A percentile compares a stretch with the other conserved stretches of the same genome.
These are phyloP conservation scores for Bovichtus diacanthus DNA, from an alignment of 2,797 vertebrate genomes.

Conservation along the genomic window DNA sequence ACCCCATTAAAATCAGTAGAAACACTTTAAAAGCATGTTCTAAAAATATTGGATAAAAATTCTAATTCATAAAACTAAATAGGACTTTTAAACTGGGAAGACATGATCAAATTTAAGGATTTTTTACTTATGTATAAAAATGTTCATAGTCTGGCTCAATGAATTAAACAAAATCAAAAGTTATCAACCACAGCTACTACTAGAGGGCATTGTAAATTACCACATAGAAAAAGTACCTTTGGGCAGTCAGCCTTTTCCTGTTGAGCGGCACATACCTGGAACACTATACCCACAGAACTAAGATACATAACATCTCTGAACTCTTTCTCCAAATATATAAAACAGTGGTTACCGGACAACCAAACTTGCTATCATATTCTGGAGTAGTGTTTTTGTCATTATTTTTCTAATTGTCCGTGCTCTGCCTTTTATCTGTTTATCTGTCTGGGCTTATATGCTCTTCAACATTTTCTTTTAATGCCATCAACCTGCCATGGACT, in stretches of 20 bases:
- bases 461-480: background rate
- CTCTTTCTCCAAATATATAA: no score
- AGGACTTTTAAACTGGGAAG: background rate
- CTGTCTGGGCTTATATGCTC: background rate
- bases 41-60: background rate
- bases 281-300: background rate
- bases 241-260: background rate
- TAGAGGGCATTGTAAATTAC: no score
- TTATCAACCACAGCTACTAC: no score
- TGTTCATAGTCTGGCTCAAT: background rate
- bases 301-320: no score
- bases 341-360: background rate
- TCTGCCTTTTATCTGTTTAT: background rate
- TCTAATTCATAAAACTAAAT: background rate
- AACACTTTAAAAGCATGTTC: background rate
- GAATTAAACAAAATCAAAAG: no score
- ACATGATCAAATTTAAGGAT: background rate
- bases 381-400: background rate
- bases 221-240: background rate
- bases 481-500: background rate
- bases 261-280: background rate
- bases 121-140: background rate
- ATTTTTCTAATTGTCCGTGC: background rate
- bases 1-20: background rate
- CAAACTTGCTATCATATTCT: background rate